These are phyloP conservation scores for Parazoanthus darwini DNA, from an alignment of 92 coral and sea anemone genomes.

Conservation along the genomic window DNA sequence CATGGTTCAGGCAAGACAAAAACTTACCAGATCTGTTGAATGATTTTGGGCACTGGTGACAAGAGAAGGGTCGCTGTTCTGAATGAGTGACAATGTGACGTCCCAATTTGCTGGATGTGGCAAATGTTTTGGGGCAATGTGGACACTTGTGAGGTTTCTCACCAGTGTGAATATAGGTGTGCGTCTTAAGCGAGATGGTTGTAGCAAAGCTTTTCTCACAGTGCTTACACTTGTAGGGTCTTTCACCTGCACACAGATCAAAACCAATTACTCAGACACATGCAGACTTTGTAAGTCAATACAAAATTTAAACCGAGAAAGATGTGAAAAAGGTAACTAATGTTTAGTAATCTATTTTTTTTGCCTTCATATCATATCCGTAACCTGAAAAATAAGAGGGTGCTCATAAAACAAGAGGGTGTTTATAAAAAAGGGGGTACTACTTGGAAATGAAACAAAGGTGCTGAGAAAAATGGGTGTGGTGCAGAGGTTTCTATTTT, in stretches of 20 bases:
- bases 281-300: too few relatives aligned
- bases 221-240: slow-evolving; percentile 96
- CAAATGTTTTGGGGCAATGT: slow-evolving; percentile 98
- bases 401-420: too few relatives aligned
- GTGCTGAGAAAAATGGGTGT: too few relatives aligned
- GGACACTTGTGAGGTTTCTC: slow-evolving; percentile 99
- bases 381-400: too few relatives aligned
- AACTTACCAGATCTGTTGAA: slow-evolving; percentile 98
- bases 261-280: too few relatives aligned
- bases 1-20: not conserved
- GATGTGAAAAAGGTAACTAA: too few relatives aligned
- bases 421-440: too few relatives aligned
- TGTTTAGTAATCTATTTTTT: too few relatives aligned
- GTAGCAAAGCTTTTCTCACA: slow-evolving; percentile 98
- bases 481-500: too few relatives aligned
- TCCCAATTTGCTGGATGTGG: slow-evolving; percentile 97
- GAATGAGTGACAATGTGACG: slow-evolving; percentile 98
- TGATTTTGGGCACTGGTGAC: slow-evolving; percentile 92
- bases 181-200: slow-evolving; percentile 96
- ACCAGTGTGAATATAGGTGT: slow-evolving; percentile 98
- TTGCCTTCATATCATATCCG: too few relatives aligned
- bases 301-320: too few relatives aligned
- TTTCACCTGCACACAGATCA: slow-evolving; percentile 67
- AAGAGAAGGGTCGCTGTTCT: slow-evolving; percentile 93
- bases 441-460: too few relatives aligned